Base-by-base conservation (phyloP, 2,888 invertebrate species). In the Heliconius charithonia region DNA sequence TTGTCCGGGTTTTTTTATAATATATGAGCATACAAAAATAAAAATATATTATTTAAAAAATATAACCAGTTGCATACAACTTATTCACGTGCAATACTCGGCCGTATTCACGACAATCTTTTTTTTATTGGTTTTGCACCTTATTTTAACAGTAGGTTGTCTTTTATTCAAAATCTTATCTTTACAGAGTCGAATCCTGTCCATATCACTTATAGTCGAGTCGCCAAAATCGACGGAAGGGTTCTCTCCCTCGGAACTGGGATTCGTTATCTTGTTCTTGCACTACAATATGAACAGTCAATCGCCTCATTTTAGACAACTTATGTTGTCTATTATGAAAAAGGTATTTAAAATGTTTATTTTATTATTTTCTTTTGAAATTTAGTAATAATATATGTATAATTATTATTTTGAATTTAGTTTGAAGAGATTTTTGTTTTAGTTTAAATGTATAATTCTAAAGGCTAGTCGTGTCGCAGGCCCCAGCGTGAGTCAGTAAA, bases 221-320 rank as follows among this genome's bases (percentile, higher is more conserved):
- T 97, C 96, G 1, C 96, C 96, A 75, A 97, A 97, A 88, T 96
- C 96, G 2, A 97, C 98, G 3, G 97, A 97, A 86, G 83, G 92
- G 19, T 96, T 97, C 82, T 88, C 94, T 0, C 78, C 87, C 0
- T 91, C 92, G 66, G 98, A 98, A 86, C 93, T 98, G 59, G 87
- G 95, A 3, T 93, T 97, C 25, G 90, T 98, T 37, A 88, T 96
- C 16, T 89, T 90, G 59, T 98, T 96, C 90, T 86, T 98, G 59
- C 90, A 92, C 27, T 96, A 96, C 87, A 98, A 98, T 91, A 92
- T 97, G 73, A 96, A 96, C 83, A 96, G 96, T 76, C 97, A 97
- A 86, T 94, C 95, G 75, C 96, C 97, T 0, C 95, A 96, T 79
- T 96, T 97, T 83, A 94, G 97, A 56, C 97, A 97, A 85, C 96